Evolutionary conservation across 1,140 invertebrate genomes (phyloP), one percentile per base, ranked within the genome.

Genomic region (Aphelinus certus): DNA sequence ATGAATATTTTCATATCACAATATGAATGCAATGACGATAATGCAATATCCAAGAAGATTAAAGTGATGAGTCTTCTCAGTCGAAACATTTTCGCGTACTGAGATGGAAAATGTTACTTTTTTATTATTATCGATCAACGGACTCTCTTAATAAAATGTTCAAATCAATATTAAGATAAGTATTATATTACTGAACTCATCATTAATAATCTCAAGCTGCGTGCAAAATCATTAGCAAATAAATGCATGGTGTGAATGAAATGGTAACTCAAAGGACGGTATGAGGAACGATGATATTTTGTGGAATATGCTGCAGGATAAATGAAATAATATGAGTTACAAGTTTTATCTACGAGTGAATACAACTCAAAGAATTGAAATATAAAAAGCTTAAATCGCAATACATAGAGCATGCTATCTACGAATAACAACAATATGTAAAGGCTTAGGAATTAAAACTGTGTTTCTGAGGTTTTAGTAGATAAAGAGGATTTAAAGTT

Each of bases 21-120:
- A 60, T 56, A 57, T 66, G 53, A 65, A 65, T 65, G 62, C 62
- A 70, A 63, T 75, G 48, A 74, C 46, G 48, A 66, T 10, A 66
- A 60, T 71, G 62, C 73, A 66, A 70, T 65, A 46, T 10, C 62
- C 60, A 47, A 51, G 60, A 66, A 64, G 3, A 7, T 55, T n/a
- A 47, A 26, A 61, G 9, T 64, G 61, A 55, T 48, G 62, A 71
- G 1, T 70, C 9, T 56, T 26, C 6, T 58, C 48, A 49, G 58
- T 69, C 68, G 64, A 63, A 26, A 26, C 2, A n/a, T n/a, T 65
- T 53, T 48, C 1, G 63, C 46, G 46, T 58, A 58, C n/a, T 42
- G 57, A 58, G 57, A 10, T 58, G 6, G 3, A 3, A 1, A 48
- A n/a, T 1, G 7, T 66, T 43, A 3, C 49, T 7, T 47, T 47